These are phyloP conservation scores for Drosophila mayaguana DNA, from an alignment of 2,888 invertebrate species.

Conservation along the genomic window DNA sequence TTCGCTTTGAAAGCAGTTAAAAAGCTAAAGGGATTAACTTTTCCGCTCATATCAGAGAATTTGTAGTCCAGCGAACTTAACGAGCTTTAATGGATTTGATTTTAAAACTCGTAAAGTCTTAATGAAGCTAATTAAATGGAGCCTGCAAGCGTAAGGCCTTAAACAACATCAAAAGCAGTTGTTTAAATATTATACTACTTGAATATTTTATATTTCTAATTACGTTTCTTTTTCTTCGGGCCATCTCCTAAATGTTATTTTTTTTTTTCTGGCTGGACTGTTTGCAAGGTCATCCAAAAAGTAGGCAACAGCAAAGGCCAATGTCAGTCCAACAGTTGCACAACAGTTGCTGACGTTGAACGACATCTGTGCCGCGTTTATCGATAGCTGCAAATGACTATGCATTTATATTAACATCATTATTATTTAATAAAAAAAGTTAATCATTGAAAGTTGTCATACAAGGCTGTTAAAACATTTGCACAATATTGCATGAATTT, in stretches of 20 bases:
- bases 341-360: slow-evolving; percentile 45
- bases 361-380: slow-evolving; percentile 16
- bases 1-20: slow-evolving; percentile 24
- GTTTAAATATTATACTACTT: slow-evolving; percentile 27
- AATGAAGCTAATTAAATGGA: slow-evolving; percentile 49
- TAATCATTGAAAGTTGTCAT: slow-evolving; percentile 1
- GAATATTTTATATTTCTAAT: slow-evolving; percentile 22
- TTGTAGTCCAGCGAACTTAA: slow-evolving; percentile 60
- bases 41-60: slow-evolving; percentile 44
- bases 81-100: slow-evolving; percentile 57
- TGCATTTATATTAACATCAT: not conserved
- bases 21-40: slow-evolving; percentile 33
- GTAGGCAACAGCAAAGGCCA: slow-evolving; percentile 54
- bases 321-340: slow-evolving; percentile 40
- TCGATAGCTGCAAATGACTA: slow-evolving; percentile 32
- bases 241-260: not conserved
- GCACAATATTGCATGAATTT: not conserved
- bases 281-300: slow-evolving; percentile 54
- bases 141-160: slow-evolving; percentile 5
- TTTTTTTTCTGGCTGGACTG: slow-evolving; percentile 18
- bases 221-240: slow-evolving; percentile 5
- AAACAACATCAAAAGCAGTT: slow-evolving; percentile 32
- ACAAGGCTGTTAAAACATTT: not conserved
- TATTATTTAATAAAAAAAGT: not conserved
- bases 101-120: slow-evolving; percentile 26